Conservation (phyloP, 2,113 vertebrate genomes). For the Globicephala melas region DNA sequence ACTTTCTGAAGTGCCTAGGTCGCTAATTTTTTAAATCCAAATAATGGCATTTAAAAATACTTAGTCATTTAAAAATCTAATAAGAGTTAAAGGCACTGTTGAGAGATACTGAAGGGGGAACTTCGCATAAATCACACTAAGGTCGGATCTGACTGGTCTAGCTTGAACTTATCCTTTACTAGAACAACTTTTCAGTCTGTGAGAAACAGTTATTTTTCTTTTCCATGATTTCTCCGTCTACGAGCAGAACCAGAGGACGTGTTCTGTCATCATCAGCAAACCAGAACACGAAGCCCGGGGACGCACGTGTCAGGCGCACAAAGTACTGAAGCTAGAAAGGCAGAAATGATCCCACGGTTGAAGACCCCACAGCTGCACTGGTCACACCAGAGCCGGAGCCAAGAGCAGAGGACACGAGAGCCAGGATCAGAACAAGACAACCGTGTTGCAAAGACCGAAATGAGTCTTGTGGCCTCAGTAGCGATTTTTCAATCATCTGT, state of each 20-base stretch:
- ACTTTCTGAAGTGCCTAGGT: not conserved
- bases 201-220: not conserved
- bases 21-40: not conserved
- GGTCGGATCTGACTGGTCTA: not conserved
- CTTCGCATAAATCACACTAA: not conserved
- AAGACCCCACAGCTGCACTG: not conserved
- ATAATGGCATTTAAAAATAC: not conserved
- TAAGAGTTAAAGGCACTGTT: not conserved
- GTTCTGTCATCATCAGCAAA: not conserved
- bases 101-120: not conserved
- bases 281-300: rapidly evolving
- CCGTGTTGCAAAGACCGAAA: conserved; percentile 37
- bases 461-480: not conserved
- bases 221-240: not conserved
- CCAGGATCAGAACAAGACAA: not conserved
- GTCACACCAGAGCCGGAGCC: not conserved
- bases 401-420: not conserved
- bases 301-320: rapidly evolving
- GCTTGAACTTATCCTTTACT: not conserved
- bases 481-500: not conserved
- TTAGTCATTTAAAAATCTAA: not conserved
- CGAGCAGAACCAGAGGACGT: not conserved
- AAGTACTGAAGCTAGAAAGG: too few species aligned
- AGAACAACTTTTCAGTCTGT: rapidly evolving
- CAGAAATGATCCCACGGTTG: not conserved